Evolutionary conservation across 2,888 invertebrate species (phyloP).

Genomic region (Calameuta filiformis): DNA sequence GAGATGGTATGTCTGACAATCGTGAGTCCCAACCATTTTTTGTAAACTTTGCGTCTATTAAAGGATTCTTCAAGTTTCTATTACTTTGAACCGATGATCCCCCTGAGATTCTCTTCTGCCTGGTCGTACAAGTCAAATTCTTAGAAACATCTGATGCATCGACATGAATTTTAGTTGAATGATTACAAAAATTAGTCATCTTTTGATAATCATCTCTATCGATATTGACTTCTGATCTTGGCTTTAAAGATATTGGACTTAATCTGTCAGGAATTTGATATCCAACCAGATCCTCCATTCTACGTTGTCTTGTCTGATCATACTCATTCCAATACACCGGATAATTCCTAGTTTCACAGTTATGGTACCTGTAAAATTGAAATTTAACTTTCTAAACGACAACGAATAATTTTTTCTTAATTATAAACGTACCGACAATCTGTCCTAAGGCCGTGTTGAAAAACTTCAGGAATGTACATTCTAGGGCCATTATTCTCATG

Average conservation of each 20-base stretch:
- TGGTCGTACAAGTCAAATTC: not conserved
- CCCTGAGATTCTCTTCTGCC: not conserved
- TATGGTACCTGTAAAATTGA: not conserved
- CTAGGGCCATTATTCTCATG: not conserved
- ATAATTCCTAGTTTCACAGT: not conserved
- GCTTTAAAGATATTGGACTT: not conserved
- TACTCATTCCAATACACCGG: not conserved
- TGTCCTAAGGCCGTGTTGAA: not conserved
- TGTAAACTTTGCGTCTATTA: not conserved
- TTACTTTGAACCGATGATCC: not conserved
- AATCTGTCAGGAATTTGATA: not conserved
- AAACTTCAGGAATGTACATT: not conserved
- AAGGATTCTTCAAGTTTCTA: not conserved
- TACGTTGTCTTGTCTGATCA: not conserved
- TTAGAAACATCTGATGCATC: not conserved
- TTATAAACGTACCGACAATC: not conserved
- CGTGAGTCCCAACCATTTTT: constrained; percentile 4
- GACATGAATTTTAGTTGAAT: not conserved
- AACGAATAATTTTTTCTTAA: not conserved
- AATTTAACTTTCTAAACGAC: not conserved
- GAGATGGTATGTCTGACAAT: constrained; percentile 7
- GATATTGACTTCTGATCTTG: not conserved
- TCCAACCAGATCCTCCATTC: not conserved
- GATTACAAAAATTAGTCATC: not conserved
- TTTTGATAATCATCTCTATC: not conserved